phyloP scores from a whole-genome alignment of 2,113 vertebrate genomes.

The Athene noctua region DNA sequence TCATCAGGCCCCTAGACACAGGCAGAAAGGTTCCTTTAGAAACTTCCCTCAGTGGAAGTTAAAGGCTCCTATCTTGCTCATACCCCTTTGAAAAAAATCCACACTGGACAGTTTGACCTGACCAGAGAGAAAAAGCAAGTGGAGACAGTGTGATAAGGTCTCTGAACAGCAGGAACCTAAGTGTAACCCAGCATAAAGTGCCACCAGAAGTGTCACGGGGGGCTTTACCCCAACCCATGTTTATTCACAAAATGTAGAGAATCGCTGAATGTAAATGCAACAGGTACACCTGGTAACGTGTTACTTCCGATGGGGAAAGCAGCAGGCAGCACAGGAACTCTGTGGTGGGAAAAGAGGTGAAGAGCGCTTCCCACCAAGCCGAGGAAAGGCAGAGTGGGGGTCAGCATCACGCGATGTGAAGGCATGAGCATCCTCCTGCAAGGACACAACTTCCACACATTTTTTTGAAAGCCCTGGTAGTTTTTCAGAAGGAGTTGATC shows the following conservation, averaged over 20 bases:
- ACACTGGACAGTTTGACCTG: rapidly evolving
- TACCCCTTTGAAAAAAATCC: background rate
- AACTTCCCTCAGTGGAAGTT: background rate
- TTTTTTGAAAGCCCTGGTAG: background rate
- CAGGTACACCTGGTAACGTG: background rate
- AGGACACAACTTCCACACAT: background rate
- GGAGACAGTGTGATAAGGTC: background rate
- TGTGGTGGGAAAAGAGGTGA: background rate
- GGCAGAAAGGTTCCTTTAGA: background rate
- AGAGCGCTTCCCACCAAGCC: background rate
- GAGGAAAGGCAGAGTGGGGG: background rate
- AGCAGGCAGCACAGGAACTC: background rate
- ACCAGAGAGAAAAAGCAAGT: background rate
- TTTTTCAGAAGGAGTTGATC: background rate
- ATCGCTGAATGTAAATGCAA: background rate
- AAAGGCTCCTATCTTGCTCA: background rate
- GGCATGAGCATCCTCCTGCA: background rate
- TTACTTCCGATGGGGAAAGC: background rate
- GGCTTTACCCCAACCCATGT: background rate
- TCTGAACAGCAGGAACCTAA: rapidly evolving
- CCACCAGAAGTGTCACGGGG: background rate
- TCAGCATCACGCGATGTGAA: background rate
- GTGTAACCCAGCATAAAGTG: background rate
- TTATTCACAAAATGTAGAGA: background rate
- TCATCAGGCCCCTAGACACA: background rate